Evolutionary conservation across 1,140 invertebrate genomes (phyloP).

Genomic region (Eueides isabella): DNA sequence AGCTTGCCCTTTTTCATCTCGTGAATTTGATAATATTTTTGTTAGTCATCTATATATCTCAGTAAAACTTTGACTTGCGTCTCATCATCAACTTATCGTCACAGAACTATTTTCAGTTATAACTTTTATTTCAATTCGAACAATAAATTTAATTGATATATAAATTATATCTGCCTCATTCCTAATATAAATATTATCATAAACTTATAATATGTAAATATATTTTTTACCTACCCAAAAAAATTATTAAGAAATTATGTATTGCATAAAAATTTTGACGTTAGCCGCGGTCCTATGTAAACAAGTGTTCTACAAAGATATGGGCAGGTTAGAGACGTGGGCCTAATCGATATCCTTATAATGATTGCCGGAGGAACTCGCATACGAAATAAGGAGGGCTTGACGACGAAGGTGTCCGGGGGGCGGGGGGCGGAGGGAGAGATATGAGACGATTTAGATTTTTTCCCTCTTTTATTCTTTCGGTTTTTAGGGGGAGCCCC

Average conservation of each 20-base stretch:
- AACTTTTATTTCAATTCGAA: not conserved
- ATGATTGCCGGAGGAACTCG: slow-evolving; percentile 80
- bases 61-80: no score
- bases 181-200: not conserved
- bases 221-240: not conserved
- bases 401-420: slow-evolving; percentile 71
- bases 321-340: slow-evolving; percentile 76
- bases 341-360: slow-evolving; percentile 81
- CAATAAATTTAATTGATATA: not conserved
- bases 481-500: slow-evolving; percentile 80
- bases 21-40: slow-evolving; percentile 35
- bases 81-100: no score
- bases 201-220: not conserved
- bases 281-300: slow-evolving; percentile 48
- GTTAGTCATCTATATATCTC: not conserved
- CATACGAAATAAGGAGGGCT: slow-evolving; percentile 81
- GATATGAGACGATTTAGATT: slow-evolving; percentile 82
- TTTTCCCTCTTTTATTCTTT: slow-evolving; percentile 82
- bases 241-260: not conserved
- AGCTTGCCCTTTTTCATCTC: slow-evolving; percentile 67
- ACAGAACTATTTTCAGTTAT: not conserved
- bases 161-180: not conserved
- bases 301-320: slow-evolving; percentile 74
- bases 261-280: not conserved
- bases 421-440: slow-evolving; percentile 57